Evolutionary conservation across 2,113 vertebrate species (phyloP).

Genomic region (Isichthys henryi): DNA sequence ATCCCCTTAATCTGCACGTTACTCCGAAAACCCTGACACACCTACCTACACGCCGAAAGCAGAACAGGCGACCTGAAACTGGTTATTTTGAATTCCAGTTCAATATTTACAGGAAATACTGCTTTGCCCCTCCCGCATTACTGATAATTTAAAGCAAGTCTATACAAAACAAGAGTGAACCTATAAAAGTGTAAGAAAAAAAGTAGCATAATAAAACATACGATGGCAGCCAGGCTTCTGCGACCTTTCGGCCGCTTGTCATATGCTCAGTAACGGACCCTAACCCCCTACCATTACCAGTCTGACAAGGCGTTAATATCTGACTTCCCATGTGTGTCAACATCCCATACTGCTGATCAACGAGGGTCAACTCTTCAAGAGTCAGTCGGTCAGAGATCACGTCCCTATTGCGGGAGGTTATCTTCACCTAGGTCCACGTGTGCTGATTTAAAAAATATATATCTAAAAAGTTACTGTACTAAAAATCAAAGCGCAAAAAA

Average conservation of each 20-base stretch:
- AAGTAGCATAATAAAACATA: not conserved
- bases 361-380: not conserved
- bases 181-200: not conserved
- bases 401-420: not conserved
- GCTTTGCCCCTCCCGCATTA: not conserved
- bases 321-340: not conserved
- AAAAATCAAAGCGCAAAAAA: not conserved
- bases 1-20: not conserved
- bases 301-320: not conserved
- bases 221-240: not conserved
- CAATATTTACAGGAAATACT: not conserved
- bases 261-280: not conserved
- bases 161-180: not conserved
- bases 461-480: not conserved
- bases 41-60: not conserved
- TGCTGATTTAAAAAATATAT: not conserved
- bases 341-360: not conserved
- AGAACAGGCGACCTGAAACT: not conserved
- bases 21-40: not conserved
- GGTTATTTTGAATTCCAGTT: not conserved
- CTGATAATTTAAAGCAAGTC: not conserved
- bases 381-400: not conserved
- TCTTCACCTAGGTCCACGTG: not conserved
- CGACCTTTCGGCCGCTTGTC: not conserved
- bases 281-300: not conserved